phyloP scores from a whole-genome alignment of 2,113 vertebrate genomes.

The Erpornis zantholeuca region DNA sequence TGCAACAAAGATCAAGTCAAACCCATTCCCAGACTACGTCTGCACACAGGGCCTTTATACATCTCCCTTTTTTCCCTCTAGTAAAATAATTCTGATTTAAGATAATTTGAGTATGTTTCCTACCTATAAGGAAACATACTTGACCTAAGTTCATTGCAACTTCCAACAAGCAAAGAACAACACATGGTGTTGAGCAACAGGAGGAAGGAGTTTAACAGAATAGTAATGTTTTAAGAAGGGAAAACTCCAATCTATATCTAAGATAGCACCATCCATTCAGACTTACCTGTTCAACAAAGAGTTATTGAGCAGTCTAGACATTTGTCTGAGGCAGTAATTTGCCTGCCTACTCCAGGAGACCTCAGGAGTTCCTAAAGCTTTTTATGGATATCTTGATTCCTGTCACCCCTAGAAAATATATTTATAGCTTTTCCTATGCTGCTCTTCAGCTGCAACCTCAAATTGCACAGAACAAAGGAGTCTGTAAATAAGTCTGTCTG shows the following conservation, averaged over 20 bases:
- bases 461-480: neutral
- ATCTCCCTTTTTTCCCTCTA: neutral
- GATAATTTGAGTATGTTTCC: neutral
- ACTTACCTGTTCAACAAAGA: neutral
- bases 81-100: neutral
- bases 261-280: neutral
- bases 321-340: neutral
- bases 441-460: neutral
- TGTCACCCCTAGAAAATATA: neutral
- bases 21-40: neutral
- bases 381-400: neutral
- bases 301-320: neutral
- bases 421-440: neutral
- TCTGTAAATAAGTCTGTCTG: neutral
- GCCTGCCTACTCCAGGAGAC: neutral
- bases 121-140: neutral
- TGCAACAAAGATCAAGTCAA: neutral
- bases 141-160: neutral
- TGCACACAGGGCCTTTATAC: neutral
- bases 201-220: neutral
- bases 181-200: neutral
- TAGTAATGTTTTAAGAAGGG: neutral
- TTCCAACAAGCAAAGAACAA: neutral
- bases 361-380: neutral
- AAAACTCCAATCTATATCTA: neutral